Evolutionary conservation across 2,113 vertebrate genomes (phyloP).

Genomic region (Channa argus): DNA sequence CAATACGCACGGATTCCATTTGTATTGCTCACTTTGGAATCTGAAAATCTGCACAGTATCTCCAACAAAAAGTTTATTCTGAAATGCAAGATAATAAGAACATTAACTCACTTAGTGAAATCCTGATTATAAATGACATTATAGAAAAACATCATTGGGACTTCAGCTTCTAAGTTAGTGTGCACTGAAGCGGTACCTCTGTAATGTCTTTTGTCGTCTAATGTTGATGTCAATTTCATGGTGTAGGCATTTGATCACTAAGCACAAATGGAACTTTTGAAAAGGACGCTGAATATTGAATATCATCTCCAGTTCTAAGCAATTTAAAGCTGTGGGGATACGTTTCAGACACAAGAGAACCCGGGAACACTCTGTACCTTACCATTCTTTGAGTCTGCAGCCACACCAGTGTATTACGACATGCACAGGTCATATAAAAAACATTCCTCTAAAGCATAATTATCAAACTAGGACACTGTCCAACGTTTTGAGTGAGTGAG

Average conservation of each 20-base stretch:
- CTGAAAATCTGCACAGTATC: no score
- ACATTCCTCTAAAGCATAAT: not conserved
- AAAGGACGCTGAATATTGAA: slow-evolving; percentile 53
- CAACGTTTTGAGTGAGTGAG: not conserved
- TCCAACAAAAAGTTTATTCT: no score
- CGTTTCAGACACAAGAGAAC: slow-evolving; percentile 30
- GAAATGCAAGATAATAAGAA: no score
- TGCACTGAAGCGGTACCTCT: no score
- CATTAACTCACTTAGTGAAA: no score
- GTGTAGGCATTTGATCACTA: slow-evolving; percentile 15
- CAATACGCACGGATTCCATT: no score
- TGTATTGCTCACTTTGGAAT: no score
- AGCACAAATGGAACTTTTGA: slow-evolving; percentile 26
- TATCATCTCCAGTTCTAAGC: slow-evolving; percentile 22
- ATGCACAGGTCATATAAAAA: not conserved
- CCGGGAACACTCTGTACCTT: slow-evolving; percentile 41
- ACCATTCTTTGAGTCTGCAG: slow-evolving; percentile 16
- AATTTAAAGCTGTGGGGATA: not conserved
- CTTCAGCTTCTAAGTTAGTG: no score
- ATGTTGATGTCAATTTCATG: slow-evolving; percentile 1
- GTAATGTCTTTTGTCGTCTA: no score
- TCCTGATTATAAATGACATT: no score
- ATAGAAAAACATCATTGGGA: no score
- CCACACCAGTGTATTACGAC: not conserved
- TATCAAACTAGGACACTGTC: slow-evolving; percentile 1